Percentiles rank a stretch among this genome's conserved stretches.
Evolutionary conservation across 1,140 invertebrate species (phyloP).

Genomic region (Tetramorium simillimum): DNA sequence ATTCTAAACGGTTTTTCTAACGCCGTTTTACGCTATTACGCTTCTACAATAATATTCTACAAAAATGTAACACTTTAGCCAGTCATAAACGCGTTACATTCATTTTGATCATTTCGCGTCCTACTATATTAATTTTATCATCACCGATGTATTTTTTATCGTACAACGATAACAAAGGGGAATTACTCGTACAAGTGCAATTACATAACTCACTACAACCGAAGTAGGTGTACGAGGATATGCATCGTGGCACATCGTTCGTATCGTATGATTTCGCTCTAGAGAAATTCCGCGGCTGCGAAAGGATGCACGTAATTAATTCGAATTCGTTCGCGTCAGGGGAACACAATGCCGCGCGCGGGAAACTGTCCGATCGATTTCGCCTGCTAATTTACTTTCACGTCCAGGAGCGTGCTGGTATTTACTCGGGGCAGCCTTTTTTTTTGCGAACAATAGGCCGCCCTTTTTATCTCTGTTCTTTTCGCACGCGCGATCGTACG

Average conservation of each 20-base stretch:
- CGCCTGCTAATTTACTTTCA: slow-evolving; percentile 27
- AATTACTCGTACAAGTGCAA: background rate
- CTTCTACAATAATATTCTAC: background rate
- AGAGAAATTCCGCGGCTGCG: slow-evolving; percentile 10
- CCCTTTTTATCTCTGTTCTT: background rate
- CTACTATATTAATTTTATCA: slow-evolving; percentile 10
- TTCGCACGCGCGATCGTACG: background rate
- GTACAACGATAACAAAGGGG: background rate
- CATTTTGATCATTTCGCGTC: background rate
- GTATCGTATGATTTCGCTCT: slow-evolving; percentile 23
- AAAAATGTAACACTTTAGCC: background rate
- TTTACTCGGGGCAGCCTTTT: slow-evolving; percentile 12
- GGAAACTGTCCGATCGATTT: slow-evolving; percentile 38
- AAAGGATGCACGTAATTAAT: slow-evolving; percentile 44
- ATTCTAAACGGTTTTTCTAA: background rate
- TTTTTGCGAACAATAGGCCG: background rate
- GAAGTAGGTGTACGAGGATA: no score
- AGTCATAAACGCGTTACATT: background rate
- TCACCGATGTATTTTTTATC: background rate
- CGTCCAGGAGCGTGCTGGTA: background rate
- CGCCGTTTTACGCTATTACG: background rate
- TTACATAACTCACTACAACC: background rate
- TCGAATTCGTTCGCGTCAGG: slow-evolving; percentile 12
- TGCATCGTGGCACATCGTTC: background rate
- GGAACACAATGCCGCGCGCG: background rate